Evolutionary conservation across 1,140 invertebrate genomes (phyloP), one percentile per base, ranked within the genome.

Genomic region (Drosophila albomicans): DNA sequence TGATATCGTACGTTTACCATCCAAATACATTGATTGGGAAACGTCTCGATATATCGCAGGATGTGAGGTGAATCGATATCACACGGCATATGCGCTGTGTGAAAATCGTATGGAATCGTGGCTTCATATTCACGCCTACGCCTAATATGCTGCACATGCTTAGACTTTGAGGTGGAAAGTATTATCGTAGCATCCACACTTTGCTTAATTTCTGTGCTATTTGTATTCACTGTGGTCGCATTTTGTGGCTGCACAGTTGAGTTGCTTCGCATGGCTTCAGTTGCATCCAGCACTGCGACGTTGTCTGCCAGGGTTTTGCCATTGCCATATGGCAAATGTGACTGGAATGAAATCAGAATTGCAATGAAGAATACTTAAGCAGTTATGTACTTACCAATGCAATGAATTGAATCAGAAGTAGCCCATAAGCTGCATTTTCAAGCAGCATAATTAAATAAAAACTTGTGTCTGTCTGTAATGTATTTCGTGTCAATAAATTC

Each of bases 11-110:
- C 56, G 20, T 79, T 79, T 3, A 20, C 68, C 0, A 58, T 11
- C 57, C 76, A 81, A 16, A 74, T 65, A 57, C 82, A 86, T 8
- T 81, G 79, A 30, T 61, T 70, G 11, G 79, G 82, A 3, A 70
- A 46, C 0, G 35, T 10, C 0, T 41, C 20, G 1, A 84, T 30
- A 3, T 28, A 16, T 3, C 0, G 0, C 11, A 10, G 20, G 8
- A 5, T 10, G 38, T 58, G 7, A 6, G 35, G 49, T 0, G 20
- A 10, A 49, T 86, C 75, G 25, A 86, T 15, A n/a, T 87, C 79
- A 13, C 82, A 87, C 2, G 75, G 75, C 25, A 49, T 10, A 20
- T 86, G 78, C n/a, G 20, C n/a, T 0, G 63, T 52, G n/a, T 62
- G 5, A 1, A 68, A 28, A 51, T 71, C 66, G n/a, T 56, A 59